Evolutionary conservation across 1,140 invertebrate species (phyloP), one percentile per base, ranked within the genome.

Genomic region (Glossosoma conforme): DNA sequence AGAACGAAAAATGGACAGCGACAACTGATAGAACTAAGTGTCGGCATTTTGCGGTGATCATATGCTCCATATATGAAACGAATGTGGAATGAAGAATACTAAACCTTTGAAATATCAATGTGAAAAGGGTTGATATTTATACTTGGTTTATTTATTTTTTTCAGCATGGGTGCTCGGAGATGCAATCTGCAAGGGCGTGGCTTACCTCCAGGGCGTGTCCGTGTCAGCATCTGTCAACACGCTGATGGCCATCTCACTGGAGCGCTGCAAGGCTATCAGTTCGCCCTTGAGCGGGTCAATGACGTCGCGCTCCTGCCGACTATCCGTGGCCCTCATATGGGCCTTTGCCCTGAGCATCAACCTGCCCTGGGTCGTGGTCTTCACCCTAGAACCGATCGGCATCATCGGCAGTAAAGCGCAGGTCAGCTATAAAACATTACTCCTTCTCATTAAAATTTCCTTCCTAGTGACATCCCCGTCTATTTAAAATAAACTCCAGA

Each of bases 171-270:
- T 76, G 22, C 70, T 82, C 50, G 81, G 81, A 2, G 67, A 70
- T 38, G 67, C 80, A 18, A 66, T 81, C 41, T 84, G 81, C 60
- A 82, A 82, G 62, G 70, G 75, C 1, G 76, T 80, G 0, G 72
- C 80, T 0, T 84, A 80, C 59, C 66, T 84, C 0, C 81, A 84
- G 63, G 80, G 80, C 6, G 79, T 83, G 1, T 78, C 79, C 2
- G 80, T 84, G 6, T 78, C 77, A 47, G 79, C 80, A 2, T 82
- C 80, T 2, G 77, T 84, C 40, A 79, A 81, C 62, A 82, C 80
- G 0, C 61, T 84, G 35, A 79, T 81, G 20, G 80, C 78, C 24
- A 81, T 84, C 30, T 79, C 80, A 0, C 62, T 82, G 15, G 81
- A 84, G 62, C 70, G 79, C 68, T 74, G 66, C 61, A 61, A 80